Evolutionary conservation across 2,797 vertebrate species (phyloP), one percentile per base, ranked within the genome.

Genomic region (Galaxias olidus): DNA sequence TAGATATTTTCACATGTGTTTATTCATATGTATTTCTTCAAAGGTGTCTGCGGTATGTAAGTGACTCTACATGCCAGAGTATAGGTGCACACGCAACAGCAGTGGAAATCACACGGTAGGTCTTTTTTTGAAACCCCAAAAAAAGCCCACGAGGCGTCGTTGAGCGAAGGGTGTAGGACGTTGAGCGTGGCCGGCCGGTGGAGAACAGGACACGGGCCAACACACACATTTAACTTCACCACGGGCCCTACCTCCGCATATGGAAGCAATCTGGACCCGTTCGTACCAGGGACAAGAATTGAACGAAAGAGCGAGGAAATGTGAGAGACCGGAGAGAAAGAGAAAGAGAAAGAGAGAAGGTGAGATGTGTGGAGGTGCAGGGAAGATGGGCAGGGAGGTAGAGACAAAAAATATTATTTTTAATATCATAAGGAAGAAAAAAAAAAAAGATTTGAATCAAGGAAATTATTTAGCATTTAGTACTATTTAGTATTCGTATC

Each of bases 261-360:
- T 92, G 91, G 90, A 92, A 93, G 80, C 86, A 91, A 90, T 91
- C 84, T 83, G 73, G 80, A 75, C 74, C 57, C 59, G 71, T 86
- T 78, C 74, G 73, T 71, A 71, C 85, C 13, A 72, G 66, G 62
- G 65, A 86, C 30, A 30, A n/a, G 30, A 30, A 3, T 30, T 20
- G 19, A 13, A 19, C 12, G 51, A 53, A 17, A 53, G 9, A 53
- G 13, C 4, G 14, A 50, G 48, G n/a, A 30, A 19, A 20, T 53
- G 18, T 54, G 72, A 50, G 13, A 54, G 40, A 12, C 19, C 64
- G 30, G 15, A 4, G 4, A 63, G 55, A 66, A 50, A 20, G 61
- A 55, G 15, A 40, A 43, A 19, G 30, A 40, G 71, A 75, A 68
- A 74, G 76, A 72, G 55, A 77, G 49, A 66, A 30, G 59, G 68